Evolutionary conservation across 2,888 invertebrate species (phyloP).

Genomic region (Pseudanteris insignis): DNA sequence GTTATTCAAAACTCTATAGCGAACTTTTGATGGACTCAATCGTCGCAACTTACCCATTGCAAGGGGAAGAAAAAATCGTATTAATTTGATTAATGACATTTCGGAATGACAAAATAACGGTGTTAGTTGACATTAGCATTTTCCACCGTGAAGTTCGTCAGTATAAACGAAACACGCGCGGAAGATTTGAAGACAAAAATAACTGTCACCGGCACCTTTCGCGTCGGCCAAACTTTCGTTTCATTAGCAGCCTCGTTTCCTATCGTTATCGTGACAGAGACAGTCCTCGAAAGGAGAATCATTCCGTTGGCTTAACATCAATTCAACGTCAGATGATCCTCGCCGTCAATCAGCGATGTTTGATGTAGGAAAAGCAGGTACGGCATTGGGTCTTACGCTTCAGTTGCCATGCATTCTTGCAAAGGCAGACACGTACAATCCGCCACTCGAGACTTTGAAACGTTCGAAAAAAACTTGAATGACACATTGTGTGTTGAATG

Average conservation of each 20-base stretch:
- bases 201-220: constrained; percentile 35
- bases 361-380: constrained; percentile 19
- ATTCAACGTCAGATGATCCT: constrained; percentile 38
- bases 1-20: no score
- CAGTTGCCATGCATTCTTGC: constrained; percentile 22
- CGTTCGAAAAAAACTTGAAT: constrained; percentile 23
- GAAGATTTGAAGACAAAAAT: no score
- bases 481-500: constrained; percentile 22
- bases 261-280: constrained; percentile 35
- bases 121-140: no score
- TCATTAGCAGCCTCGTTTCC: constrained; percentile 21
- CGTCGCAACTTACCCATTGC: no score
- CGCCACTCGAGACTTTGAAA: constrained; percentile 7
- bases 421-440: no score
- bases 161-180: constrained; percentile 35
- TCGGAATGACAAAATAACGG: no score
- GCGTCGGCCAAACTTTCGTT: constrained; percentile 22
- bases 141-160: constrained; percentile 33
- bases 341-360: constrained; percentile 28
- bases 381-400: constrained; percentile 12
- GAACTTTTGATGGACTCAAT: no score
- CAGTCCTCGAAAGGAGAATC: constrained; percentile 25
- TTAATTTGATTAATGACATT: no score
- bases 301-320: constrained; percentile 38
- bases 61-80: no score